These are phyloP conservation scores for Temnothorax unifasciatus DNA, from an alignment of 2,888 invertebrate species.

Conservation along the genomic window DNA sequence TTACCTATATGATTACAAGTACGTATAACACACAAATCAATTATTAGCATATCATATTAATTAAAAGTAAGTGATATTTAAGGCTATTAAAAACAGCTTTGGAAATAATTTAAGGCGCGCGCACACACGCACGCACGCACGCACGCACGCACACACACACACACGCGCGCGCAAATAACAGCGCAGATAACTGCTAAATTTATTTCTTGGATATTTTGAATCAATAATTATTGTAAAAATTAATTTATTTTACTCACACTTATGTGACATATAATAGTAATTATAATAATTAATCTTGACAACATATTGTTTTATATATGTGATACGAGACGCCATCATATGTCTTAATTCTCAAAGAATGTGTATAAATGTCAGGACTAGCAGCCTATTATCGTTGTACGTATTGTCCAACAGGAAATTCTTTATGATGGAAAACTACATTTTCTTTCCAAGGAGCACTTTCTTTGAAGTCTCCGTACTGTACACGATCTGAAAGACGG, in stretches of 20 bases:
- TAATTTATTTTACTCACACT: not conserved
- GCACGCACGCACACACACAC: too few species aligned
- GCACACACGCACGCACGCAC: too few species aligned
- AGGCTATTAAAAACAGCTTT: too few species aligned
- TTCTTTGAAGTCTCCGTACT: conserved; percentile 5
- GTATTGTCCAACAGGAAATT: conserved; percentile 60
- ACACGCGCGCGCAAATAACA: not conserved
- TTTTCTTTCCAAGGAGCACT: conserved; percentile 28
- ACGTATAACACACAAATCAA: too few species aligned
- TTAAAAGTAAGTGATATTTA: too few species aligned
- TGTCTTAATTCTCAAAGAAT: not conserved
- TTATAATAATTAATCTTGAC: not conserved
- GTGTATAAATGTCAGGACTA: conserved; percentile 48
- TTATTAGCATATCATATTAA: too few species aligned
- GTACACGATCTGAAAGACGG: conserved; percentile 25
- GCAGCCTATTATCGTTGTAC: conserved; percentile 46
- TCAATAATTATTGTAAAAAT: not conserved
- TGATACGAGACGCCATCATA: not conserved
- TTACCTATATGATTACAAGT: too few species aligned
- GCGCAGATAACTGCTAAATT: not conserved
- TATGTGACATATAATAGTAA: not conserved
- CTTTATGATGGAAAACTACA: conserved; percentile 57
- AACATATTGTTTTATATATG: not conserved
- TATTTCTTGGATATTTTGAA: not conserved
- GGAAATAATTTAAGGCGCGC: too few species aligned